Base-by-base conservation (phyloP, 1,140 invertebrate genomes). In the Trachymyrmex cornetzi region DNA sequence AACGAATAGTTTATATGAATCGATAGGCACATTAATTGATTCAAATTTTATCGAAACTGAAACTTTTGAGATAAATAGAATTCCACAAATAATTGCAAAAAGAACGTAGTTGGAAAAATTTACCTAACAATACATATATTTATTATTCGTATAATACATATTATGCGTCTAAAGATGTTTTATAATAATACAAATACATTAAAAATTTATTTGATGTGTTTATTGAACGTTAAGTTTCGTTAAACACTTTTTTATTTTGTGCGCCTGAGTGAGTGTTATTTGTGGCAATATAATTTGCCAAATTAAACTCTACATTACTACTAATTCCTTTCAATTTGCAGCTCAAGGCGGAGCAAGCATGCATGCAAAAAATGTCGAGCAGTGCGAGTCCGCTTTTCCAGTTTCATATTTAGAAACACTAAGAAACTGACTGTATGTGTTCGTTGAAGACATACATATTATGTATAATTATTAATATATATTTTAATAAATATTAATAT, bases 1-100 rank as follows among this genome's bases (percentile, higher is more conserved):
- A 19, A 27, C n/a, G 4, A 79, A 79, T 79, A 48, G 77, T 67
- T 66, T 30, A 34, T 12, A 6, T 30, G 14, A 30, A n/a, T 72
- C 5, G 14, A 53, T 9, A 30, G 16, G 16, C 7, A 44, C 0
- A 19, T 44, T 55, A 72, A 57, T 71, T 30, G 24, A 57, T 30
- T 79, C n/a, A 77, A 55, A 5, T 55, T 72, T 55, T 55, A 55
- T 0, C 19, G 19, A 12, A 34, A 72, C 12, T 34, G 61, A 30
- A 38, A 38, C 1, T 38, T 61, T 57, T 44, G 16, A 77, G 7
- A 34, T 11, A 34, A 34, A 63, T 16, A 63, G 16, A 66, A 66
- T 9, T 66, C 3, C 63, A 38, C 16, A 34, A 1, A 66, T n/a
- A 66, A 38, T 27, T 61, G 2, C 16, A 63, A 30, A 30, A 63